Evolutionary conservation across 2,888 invertebrate species (phyloP), one percentile per base, ranked within the genome.

Genomic region (Cephus runcator): DNA sequence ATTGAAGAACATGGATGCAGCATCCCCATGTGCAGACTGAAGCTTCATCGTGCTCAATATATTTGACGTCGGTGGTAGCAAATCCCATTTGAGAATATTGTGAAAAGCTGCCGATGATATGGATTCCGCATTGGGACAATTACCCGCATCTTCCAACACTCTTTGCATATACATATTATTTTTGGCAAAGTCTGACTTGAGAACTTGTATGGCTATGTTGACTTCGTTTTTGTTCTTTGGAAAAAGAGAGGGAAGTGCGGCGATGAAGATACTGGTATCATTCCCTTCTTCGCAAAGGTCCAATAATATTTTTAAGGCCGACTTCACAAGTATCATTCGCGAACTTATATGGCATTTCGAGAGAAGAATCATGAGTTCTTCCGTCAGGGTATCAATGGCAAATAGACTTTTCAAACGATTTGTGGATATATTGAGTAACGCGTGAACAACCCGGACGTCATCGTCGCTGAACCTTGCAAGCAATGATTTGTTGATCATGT

Each of bases 381-480:
- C 89, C 12, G 89, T 83, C 23, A 91, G 71, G 1, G 86, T 86
- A 15, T 89, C 88, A 0, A 79, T 80, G 0, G 88, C 79, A 40
- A 91, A 84, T 1, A 89, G 76, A 15, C 77, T 84, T 23, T 84
- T 85, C 9, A 91, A 75, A 12, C 83, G 83, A 35, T 86, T 82
- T 0, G 84, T 83, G 0, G 91, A 87, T 11, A 91, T 85, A 1
- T 86, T 85, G 4, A 92, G 75, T 4, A 92, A 76, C 69, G 94
- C 93, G 33, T 88, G 86, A 0, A 96, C 94, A 1, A 97, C 95
- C 75, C 92, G 90, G 0, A 93, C 91, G 83, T 94, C 93, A 30
- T 96, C 95, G 90, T 97, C 97, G 75, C 92, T 92, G 3, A 97
- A 93, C 79, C 96, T 93, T 83, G 94, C 94, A 3, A 94, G 87